Evolutionary conservation across 2,113 vertebrate genomes (phyloP).

Genomic region (Scomber scombrus): DNA sequence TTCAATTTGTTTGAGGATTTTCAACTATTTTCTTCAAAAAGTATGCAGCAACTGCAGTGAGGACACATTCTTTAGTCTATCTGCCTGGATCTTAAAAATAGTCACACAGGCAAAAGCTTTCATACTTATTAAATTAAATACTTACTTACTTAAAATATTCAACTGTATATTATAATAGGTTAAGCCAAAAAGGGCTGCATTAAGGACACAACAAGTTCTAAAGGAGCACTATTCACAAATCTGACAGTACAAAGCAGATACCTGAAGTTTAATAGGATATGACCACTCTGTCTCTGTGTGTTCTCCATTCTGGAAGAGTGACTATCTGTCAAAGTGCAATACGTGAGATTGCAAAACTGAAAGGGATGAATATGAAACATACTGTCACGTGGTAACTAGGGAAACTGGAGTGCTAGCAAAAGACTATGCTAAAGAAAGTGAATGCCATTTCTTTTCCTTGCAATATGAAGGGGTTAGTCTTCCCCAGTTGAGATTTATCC

Average conservation of each 20-base stretch:
- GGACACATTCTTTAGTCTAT: neutral
- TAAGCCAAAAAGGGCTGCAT: neutral
- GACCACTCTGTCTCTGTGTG: constrained; percentile 1
- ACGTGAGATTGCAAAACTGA: constrained; percentile 26
- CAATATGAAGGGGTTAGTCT: constrained; percentile 66
- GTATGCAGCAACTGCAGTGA: neutral
- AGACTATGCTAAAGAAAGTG: constrained; percentile 35
- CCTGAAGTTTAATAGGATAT: neutral
- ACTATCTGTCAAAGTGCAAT: constrained; percentile 26
- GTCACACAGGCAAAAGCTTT: neutral
- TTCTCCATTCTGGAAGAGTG: constrained; percentile 12
- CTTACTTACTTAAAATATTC: neutral
- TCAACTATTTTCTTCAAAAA: neutral
- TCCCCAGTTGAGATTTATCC: constrained; percentile 75
- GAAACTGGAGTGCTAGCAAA: constrained; percentile 26
- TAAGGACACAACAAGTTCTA: neutral
- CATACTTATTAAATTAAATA: too few species aligned
- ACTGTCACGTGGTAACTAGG: constrained; percentile 8
- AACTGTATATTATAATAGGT: neutral
- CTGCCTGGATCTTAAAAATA: neutral
- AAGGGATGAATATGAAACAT: constrained; percentile 21
- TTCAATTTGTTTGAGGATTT: constrained; percentile 1
- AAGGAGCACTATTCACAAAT: constrained; percentile 1
- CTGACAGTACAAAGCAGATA: neutral
- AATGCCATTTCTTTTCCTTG: constrained; percentile 47